A percentile compares a stretch with the other conserved stretches of the same genome.
These are phyloP conservation scores for Limnephilus auricula DNA, from an alignment of 2,888 invertebrate species.

Conservation along the genomic window DNA sequence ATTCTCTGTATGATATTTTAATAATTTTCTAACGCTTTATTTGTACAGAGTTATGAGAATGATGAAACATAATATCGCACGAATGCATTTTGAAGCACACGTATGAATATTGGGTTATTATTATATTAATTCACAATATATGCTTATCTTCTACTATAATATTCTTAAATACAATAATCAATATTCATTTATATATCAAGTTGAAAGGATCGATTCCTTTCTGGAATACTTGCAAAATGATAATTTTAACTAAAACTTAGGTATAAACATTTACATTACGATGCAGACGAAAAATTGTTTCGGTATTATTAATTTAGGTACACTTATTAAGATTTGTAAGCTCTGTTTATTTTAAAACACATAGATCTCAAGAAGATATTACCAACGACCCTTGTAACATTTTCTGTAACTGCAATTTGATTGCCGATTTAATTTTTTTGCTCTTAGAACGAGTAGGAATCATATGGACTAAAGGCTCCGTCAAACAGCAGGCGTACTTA, in stretches of 20 bases:
- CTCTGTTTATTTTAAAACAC: neutral
- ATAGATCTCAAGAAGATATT: neutral
- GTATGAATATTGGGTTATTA: neutral
- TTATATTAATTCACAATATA: neutral
- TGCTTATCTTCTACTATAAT: neutral
- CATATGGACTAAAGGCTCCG: neutral
- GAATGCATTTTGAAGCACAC: neutral
- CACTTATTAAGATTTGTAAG: neutral
- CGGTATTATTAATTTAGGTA: neutral
- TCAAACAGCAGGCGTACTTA: no score
- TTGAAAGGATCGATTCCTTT: slow-evolving; percentile 3
- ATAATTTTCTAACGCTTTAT: neutral
- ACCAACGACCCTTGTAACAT: neutral
- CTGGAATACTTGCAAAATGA: neutral
- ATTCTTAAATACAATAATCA: neutral
- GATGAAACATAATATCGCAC: neutral
- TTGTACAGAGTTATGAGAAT: neutral
- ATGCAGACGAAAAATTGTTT: slow-evolving; percentile 36
- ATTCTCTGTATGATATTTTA: neutral
- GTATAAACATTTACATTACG: neutral
- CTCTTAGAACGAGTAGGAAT: neutral
- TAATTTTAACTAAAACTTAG: neutral
- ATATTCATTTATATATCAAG: slow-evolving; percentile 4
- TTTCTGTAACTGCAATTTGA: neutral
- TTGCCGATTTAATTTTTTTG: neutral